phyloP scores from a whole-genome alignment of 2,888 invertebrate species.

The Desoria tigrina region DNA sequence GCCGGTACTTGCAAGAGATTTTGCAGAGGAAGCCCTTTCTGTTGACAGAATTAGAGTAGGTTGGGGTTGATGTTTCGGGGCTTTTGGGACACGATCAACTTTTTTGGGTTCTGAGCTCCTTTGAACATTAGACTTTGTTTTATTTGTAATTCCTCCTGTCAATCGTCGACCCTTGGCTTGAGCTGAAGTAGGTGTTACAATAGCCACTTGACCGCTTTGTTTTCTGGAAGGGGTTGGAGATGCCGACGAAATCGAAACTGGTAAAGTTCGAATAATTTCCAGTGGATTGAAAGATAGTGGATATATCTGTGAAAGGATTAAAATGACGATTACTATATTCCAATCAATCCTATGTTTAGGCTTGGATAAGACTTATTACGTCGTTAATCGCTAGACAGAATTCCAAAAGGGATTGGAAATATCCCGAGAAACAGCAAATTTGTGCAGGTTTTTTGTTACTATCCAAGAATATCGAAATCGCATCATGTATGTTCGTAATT shows the following conservation, averaged over 20 bases:
- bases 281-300: background rate
- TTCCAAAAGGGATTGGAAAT: constrained; percentile 32
- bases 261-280: background rate
- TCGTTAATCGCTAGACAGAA: constrained; percentile 30
- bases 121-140: no score
- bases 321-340: no score
- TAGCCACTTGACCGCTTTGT: background rate
- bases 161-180: no score
- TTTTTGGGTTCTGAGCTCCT: no score
- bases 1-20: background rate
- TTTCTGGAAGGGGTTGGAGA: background rate
- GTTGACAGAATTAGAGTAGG: background rate
- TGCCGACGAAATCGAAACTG: background rate
- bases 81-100: background rate
- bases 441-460: background rate
- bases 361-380: no score
- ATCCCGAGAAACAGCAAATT: constrained; percentile 17
- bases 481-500: background rate
- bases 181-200: background rate
- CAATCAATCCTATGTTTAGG: background rate
- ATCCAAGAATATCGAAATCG: background rate
- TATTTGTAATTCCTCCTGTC: no score
- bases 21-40: background rate
- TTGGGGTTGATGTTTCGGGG: background rate
- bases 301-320: background rate